Percentiles rank a stretch among this genome's conserved stretches.
These are phyloP conservation scores for Himalopsyche kuldschensis DNA, from an alignment of 2,888 invertebrate genomes.

Conservation along the genomic window DNA sequence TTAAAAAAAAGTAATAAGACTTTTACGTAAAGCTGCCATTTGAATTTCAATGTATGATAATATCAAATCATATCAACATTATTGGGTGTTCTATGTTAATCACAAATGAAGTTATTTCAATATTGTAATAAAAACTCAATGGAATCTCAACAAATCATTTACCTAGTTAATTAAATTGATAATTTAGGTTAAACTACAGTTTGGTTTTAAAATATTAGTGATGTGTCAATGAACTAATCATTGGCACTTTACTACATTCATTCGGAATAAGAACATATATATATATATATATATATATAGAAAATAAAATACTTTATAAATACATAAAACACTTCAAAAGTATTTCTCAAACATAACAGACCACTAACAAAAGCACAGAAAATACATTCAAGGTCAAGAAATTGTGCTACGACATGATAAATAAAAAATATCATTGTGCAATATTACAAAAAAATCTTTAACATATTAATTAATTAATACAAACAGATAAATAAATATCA, in stretches of 20 bases:
- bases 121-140: no score
- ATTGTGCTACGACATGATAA: not conserved
- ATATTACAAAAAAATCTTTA: not conserved
- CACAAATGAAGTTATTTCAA: no score
- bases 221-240: no score
- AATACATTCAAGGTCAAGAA: not conserved
- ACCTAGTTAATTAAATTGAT: no score
- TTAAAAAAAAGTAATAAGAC: not conserved
- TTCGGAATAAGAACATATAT: no score
- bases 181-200: no score
- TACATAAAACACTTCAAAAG: not conserved
- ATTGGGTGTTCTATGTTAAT: not conserved
- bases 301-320: no score
- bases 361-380: not conserved
- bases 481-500: not conserved
- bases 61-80: not conserved
- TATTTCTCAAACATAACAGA: slow-evolving; percentile 2
- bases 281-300: no score
- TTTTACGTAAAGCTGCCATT: not conserved
- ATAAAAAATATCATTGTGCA: not conserved
- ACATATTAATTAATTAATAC: not conserved
- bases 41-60: not conserved
- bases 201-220: no score
- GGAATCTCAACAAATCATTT: no score
- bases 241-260: no score